Base-by-base conservation (phyloP, 2,888 invertebrate genomes). In the Gisinianus flammeolus region DNA sequence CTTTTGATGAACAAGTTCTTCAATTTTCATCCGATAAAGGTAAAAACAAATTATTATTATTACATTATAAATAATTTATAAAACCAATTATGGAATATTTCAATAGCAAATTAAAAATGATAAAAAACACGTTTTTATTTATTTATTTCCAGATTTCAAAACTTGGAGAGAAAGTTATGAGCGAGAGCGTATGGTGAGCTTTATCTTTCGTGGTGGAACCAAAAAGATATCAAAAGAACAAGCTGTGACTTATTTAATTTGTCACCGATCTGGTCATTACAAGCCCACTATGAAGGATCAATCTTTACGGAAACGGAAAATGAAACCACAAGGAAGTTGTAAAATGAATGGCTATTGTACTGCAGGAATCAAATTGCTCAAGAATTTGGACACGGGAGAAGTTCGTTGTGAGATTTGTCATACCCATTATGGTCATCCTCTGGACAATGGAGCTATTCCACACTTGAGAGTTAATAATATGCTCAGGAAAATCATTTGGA, bases 261-360 rank as follows among this genome's bases (percentile, higher is more conserved):
- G 84, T 33, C 84, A 84, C 66, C 79, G 84, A 3, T 83, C 83
- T 8, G 84, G 84, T 22, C 81, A 83, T 68, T 84, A 84, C 73
- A 84, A 84, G 28, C 83, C 84, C 1, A 84, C 84, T 0, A 80
- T 83, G 81, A 77, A 56, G 8, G 81, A 80, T 73, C 67, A 76
- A n/a, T 71, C 78, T 6, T 74, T 79, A 26, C 67, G 83, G 62
- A 82, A 84, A 77, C 30, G 84, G n/a, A 83, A 81, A 75, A 80
- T 84, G 83, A 84, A 84, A 52, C 84, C 84, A 19, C 84, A 84
- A 73, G 84, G 84, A 26, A 83, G 83, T 44, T 84, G 84, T 58
- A 84, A 84, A 78, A 84, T 84, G 75, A 82, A 81, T 19, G 83
- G 83, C 0, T 83, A 84, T 69, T 84, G 84, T 54, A 84, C 84